Evolutionary conservation across 2,797 vertebrate genomes (phyloP).

Genomic region (Limnodromus scolopaceus): DNA sequence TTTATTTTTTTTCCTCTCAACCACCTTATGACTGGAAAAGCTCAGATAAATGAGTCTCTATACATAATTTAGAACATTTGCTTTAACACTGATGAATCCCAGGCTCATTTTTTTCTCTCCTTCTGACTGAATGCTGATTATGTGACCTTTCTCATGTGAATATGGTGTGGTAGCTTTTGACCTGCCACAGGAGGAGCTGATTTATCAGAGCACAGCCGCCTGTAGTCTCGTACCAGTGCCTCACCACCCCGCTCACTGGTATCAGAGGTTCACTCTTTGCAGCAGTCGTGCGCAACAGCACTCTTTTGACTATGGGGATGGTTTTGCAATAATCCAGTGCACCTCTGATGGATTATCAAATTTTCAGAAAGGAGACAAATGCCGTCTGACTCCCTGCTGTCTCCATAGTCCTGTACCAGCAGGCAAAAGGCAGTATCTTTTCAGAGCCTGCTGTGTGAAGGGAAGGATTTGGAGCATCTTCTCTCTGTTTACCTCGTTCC

Average conservation of each 20-base stretch:
- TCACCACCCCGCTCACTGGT: neutral
- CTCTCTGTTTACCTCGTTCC: neutral
- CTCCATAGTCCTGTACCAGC: neutral
- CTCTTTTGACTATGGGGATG: neutral
- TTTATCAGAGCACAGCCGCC: neutral
- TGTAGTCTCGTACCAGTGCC: neutral
- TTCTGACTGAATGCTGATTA: neutral
- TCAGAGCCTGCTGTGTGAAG: neutral
- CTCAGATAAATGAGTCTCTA: neutral
- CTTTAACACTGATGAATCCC: neutral
- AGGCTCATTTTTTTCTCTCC: neutral
- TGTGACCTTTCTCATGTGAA: neutral
- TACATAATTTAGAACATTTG: neutral
- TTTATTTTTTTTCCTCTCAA: neutral
- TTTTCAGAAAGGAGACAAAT: neutral
- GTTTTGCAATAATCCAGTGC: neutral
- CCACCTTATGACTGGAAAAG: neutral
- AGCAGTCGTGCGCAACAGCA: neutral
- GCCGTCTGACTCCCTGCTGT: neutral
- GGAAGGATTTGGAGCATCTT: neutral
- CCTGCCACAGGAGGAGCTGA: neutral
- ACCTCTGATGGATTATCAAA: neutral
- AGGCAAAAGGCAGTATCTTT: neutral
- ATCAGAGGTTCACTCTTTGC: neutral
- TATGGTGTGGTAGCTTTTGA: neutral